These are phyloP conservation scores for Cricetomys ansorgei DNA, from an alignment of 2,113 vertebrate species.

Conservation along the genomic window DNA sequence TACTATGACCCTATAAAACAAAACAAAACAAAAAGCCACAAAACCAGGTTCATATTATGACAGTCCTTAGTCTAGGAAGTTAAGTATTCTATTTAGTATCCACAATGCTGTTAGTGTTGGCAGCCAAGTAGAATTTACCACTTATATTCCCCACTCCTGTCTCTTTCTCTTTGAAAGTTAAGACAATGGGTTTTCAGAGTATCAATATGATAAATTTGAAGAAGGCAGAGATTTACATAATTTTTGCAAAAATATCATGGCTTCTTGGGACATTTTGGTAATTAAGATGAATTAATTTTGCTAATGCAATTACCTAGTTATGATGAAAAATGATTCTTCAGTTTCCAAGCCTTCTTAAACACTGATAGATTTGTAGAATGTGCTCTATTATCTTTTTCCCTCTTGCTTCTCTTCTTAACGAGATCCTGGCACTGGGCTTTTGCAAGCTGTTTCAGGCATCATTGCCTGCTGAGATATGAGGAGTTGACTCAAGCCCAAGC, in stretches of 20 bases:
- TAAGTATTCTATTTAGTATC: not conserved
- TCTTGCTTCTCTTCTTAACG: not conserved
- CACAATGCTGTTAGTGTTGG: not conserved
- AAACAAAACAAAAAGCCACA: not conserved
- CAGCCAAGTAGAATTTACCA: not conserved
- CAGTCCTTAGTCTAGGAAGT: not conserved
- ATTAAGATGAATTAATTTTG: not conserved
- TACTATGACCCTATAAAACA: not conserved
- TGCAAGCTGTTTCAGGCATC: constrained; percentile 48
- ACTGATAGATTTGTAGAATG: not conserved
- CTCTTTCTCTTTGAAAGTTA: not conserved
- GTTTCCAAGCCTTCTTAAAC: constrained; percentile 7
- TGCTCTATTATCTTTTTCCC: constrained; percentile 35
- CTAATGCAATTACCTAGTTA: constrained; percentile 39
- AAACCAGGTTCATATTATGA: not conserved
- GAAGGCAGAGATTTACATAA: constrained; percentile 6
- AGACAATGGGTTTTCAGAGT: constrained; percentile 8
- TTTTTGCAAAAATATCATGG: not conserved
- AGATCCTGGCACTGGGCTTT: constrained; percentile 46
- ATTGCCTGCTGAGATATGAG: constrained; percentile 25
- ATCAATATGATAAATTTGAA: constrained; percentile 10
- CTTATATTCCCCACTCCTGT: not conserved
- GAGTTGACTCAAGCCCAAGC: constrained; percentile 37
- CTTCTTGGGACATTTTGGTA: not conserved
- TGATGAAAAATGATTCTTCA: not conserved